phyloP scores from a whole-genome alignment of 2,113 vertebrate genomes.

The Pampusana beccarii region DNA sequence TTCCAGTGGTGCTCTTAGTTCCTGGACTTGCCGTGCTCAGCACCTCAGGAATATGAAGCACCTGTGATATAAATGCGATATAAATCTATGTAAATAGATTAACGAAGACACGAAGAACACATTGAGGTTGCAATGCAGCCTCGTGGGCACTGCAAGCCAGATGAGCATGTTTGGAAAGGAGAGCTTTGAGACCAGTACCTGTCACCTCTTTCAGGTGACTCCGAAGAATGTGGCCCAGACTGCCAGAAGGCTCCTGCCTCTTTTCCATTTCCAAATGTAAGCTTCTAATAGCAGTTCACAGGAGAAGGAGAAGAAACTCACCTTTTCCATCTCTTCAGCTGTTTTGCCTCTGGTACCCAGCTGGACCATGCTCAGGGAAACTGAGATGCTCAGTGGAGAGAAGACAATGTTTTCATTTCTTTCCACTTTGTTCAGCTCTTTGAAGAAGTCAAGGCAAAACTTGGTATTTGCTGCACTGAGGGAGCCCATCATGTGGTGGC shows the following conservation, averaged over 20 bases:
- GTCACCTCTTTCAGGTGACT: background rate
- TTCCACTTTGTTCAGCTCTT: conserved; percentile 14
- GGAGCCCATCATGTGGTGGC: background rate
- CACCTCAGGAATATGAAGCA: background rate
- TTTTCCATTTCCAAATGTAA: background rate
- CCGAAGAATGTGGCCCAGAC: background rate
- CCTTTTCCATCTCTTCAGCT: background rate
- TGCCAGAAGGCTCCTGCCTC: background rate
- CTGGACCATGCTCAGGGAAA: conserved; percentile 51
- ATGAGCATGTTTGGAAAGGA: background rate
- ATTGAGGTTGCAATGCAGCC: background rate
- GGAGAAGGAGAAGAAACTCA: background rate
- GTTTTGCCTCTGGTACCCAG: background rate
- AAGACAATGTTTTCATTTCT: conserved; percentile 49
- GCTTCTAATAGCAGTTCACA: background rate
- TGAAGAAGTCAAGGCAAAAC: conserved; percentile 62
- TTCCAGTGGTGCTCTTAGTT: background rate
- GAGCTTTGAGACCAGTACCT: background rate
- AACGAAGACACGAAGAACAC: background rate
- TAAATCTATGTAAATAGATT: background rate
- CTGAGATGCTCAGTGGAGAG: conserved; percentile 48
- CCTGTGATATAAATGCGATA: background rate
- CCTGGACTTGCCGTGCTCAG: background rate
- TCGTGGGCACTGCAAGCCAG: background rate
- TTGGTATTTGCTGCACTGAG: background rate